Evolutionary conservation across 2,113 vertebrate genomes (phyloP).

Genomic region (Sminthopsis crassicaudata): DNA sequence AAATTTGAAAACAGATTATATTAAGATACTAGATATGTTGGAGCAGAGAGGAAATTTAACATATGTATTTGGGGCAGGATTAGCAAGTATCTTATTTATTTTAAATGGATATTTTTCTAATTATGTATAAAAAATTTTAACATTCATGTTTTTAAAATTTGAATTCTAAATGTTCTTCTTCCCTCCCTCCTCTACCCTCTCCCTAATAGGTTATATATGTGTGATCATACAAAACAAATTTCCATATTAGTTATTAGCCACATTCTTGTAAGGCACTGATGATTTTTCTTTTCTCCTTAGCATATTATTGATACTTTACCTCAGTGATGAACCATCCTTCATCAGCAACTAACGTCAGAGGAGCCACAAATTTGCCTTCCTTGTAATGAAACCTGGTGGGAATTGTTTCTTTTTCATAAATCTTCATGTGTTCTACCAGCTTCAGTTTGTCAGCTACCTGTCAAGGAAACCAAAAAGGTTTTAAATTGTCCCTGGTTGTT

Average conservation of each 20-base stretch:
- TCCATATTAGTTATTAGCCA: background rate
- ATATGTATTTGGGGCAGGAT: background rate
- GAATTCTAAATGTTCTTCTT: background rate
- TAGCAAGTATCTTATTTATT: background rate
- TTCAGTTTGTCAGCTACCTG: constrained; percentile 89
- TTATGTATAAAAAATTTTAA: background rate
- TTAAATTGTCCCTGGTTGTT: background rate
- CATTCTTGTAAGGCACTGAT: background rate
- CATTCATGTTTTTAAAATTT: background rate
- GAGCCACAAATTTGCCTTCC: constrained; percentile 92
- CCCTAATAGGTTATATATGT: background rate
- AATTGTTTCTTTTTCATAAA: constrained; percentile 88
- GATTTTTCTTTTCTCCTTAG: background rate
- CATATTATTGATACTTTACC: constrained; percentile 82
- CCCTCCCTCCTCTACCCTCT: no score
- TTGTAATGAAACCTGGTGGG: constrained; percentile 93
- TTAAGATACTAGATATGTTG: background rate
- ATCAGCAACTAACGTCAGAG: constrained; percentile 93
- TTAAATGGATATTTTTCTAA: background rate
- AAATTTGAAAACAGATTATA: background rate
- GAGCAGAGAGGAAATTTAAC: background rate
- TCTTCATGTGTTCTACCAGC: constrained; percentile 86
- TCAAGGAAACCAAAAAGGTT: constrained; percentile 56
- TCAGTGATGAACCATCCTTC: constrained; percentile 94
- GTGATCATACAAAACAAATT: background rate